Evolutionary conservation across 2,888 invertebrate genomes (phyloP).

Genomic region (Standfussiana lucernea): DNA sequence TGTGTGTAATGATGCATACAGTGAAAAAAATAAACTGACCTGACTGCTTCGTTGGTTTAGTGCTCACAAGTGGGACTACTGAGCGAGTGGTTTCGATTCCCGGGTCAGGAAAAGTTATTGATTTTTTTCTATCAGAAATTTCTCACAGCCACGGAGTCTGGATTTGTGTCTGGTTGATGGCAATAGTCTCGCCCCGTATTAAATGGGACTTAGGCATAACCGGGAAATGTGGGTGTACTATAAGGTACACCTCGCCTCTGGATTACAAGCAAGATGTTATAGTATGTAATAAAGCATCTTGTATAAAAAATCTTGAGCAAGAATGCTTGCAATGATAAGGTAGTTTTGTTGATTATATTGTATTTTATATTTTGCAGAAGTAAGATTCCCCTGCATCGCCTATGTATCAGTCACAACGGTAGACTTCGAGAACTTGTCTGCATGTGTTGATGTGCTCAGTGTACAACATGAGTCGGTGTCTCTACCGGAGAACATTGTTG

Average conservation of each 20-base stretch:
- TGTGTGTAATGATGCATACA: neutral
- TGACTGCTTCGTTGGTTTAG: neutral
- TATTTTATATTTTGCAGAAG: conserved; percentile 79
- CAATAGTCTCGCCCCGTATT: neutral
- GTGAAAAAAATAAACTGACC: neutral
- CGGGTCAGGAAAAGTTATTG: neutral
- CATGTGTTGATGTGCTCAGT: conserved; percentile 91
- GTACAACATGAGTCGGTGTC: conserved; percentile 92
- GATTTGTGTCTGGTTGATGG: neutral
- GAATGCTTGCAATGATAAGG: neutral
- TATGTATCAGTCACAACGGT: conserved; percentile 91
- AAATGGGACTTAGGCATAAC: neutral
- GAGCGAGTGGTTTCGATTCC: neutral
- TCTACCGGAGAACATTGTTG: conserved; percentile 91
- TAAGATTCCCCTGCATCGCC: conserved; percentile 92
- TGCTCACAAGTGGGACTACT: neutral
- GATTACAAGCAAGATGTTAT: neutral
- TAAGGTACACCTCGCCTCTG: neutral
- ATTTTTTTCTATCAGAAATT: neutral
- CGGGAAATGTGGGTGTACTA: neutral
- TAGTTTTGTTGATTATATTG: neutral
- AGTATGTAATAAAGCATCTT: neutral
- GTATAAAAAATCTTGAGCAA: neutral
- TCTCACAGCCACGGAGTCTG: neutral
- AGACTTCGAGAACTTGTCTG: conserved; percentile 89